Evolutionary conservation across 2,888 invertebrate species (phyloP), one percentile per base, ranked within the genome.

Genomic region (Seira sanloemensis): DNA sequence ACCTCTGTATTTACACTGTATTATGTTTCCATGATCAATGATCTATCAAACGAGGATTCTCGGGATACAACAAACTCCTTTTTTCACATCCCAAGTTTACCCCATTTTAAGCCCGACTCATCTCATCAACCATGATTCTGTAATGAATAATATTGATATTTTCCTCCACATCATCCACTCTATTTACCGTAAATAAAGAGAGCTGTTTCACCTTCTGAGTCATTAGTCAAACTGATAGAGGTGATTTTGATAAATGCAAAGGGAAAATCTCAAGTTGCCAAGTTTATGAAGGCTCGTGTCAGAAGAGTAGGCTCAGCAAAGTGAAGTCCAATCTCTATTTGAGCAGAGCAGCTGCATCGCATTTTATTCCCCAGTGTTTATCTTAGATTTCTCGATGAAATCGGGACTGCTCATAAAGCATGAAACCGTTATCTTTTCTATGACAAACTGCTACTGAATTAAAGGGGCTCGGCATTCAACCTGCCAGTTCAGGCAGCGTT

Each of bases 161-260:
- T 12, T 37, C 37, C 37, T 37, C 37, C 50, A 18, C 2, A 50
- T 50, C 2, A 50, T 50, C 50, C 50, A 1, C 1, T 7, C 19
- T 37, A 19, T 46, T 21, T 21, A 71, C 26, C 9, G 46, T 19
- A 18, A 79, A 79, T 23, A 58, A 27, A 74, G 74, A 80, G 71
- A 65, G 76, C 66, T 46, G 74, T 81, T 65, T 50, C 82, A 82
- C 82, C 82, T 82, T 77, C 62, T 78, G 66, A 82, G 71, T 76
- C 82, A 82, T 82, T 82, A 76, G 82, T 76, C 82, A 76, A 76
- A 54, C 82, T 72, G 82, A 82, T 82, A 65, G 66, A 82, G 76
- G 50, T 82, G 82, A 82, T 76, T 71, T 76, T 82, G 82, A 82
- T 76, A 66, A 76, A 82, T 82, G 75, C 75, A 80, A 7, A 58